Conservation (phyloP, 2,888 invertebrate genomes). For the Orgyia antiqua region DNA sequence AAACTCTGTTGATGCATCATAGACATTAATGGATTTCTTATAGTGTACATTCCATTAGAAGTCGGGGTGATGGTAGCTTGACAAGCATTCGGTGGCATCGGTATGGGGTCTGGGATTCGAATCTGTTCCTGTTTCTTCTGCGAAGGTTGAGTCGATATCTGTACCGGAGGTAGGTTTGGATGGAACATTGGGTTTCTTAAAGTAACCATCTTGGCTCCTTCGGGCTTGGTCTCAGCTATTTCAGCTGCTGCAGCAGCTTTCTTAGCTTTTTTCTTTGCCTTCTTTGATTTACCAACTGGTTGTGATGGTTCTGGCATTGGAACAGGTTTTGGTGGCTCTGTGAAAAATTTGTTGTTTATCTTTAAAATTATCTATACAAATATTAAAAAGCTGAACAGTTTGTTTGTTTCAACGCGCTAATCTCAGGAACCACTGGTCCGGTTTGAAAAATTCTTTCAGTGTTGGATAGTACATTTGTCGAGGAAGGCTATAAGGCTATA, state of each 20-base stretch:
- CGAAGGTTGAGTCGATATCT: slow-evolving; percentile 38
- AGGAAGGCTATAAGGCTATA: too few relatives aligned
- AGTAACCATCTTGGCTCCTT: slow-evolving; percentile 83
- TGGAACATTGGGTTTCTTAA: slow-evolving; percentile 89
- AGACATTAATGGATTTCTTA: slow-evolving; percentile 84
- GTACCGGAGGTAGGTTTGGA: slow-evolving; percentile 67
- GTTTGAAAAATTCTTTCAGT: too few relatives aligned
- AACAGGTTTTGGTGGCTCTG: slow-evolving; percentile 58
- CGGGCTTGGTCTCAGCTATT: slow-evolving; percentile 34
- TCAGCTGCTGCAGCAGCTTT: slow-evolving; percentile 62
- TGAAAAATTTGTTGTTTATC: too few relatives aligned
- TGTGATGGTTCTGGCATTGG: slow-evolving; percentile 42
- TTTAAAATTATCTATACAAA: too few relatives aligned
- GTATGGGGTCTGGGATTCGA: slow-evolving; percentile 64
- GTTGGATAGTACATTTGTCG: too few relatives aligned
- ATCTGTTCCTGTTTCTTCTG: slow-evolving; percentile 54
- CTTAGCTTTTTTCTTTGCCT: slow-evolving; percentile 69
- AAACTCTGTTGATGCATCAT: slow-evolving; percentile 68
- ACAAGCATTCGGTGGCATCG: slow-evolving; percentile 68
- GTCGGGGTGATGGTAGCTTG: slow-evolving; percentile 73
- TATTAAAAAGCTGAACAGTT: too few relatives aligned
- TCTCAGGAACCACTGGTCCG: too few relatives aligned
- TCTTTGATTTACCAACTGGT: slow-evolving; percentile 54
- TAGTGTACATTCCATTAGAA: slow-evolving; percentile 87
- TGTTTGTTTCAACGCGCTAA: too few relatives aligned